Conservation (phyloP, 2,888 invertebrate species). For the Dermolepida albohirtum region DNA sequence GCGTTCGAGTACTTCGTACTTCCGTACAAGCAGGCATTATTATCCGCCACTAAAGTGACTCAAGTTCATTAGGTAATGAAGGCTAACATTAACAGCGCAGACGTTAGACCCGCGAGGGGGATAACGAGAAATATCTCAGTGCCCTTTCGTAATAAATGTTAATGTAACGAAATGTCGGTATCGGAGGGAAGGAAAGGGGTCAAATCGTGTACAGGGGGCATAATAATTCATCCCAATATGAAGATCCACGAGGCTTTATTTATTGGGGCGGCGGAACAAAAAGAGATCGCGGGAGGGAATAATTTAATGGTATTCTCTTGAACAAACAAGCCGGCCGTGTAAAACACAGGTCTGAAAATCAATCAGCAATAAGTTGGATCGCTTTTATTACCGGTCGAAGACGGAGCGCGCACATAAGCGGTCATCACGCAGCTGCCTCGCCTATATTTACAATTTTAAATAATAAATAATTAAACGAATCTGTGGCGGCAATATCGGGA, state of each 20-base stretch:
- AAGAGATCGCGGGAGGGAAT: slow-evolving; percentile 61
- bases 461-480: too few species aligned
- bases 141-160: slow-evolving; percentile 40
- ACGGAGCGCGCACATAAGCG: slow-evolving; percentile 26
- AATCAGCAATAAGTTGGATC: slow-evolving; percentile 62
- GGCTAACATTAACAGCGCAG: slow-evolving; percentile 29
- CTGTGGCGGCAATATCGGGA: too few species aligned
- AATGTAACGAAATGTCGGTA: slow-evolving; percentile 37
- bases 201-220: slow-evolving; percentile 50
- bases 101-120: slow-evolving; percentile 25
- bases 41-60: slow-evolving; percentile 25
- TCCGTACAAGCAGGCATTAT: slow-evolving; percentile 13
- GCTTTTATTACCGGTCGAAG: slow-evolving; percentile 47
- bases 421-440: slow-evolving; percentile 38
- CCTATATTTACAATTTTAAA: too few species aligned
- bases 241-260: slow-evolving; percentile 54
- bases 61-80: slow-evolving; percentile 37
- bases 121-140: slow-evolving; percentile 19
- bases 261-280: slow-evolving; percentile 58
- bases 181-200: slow-evolving; percentile 23
- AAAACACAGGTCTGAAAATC: slow-evolving; percentile 62
- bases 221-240: slow-evolving; percentile 59
- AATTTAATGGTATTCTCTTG: slow-evolving; percentile 62
- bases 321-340: slow-evolving; percentile 63
- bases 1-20: slow-evolving; percentile 13